Conservation (phyloP, 64 coral and sea anemone species). For the Cladopsammia gracilis region DNA sequence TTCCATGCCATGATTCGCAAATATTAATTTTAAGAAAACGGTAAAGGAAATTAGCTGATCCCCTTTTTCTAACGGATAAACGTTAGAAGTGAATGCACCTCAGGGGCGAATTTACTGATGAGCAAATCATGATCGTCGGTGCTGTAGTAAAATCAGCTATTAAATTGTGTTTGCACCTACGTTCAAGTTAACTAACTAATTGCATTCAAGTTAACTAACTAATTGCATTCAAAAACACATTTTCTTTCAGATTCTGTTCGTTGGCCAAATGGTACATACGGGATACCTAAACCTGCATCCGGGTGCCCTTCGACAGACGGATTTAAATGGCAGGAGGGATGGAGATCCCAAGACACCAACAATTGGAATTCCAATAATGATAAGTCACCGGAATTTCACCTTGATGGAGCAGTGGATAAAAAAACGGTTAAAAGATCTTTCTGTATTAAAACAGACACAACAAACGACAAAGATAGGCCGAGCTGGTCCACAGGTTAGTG, state of each 20-base stretch:
- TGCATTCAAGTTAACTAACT: too few species aligned
- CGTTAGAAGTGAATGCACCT: too few species aligned
- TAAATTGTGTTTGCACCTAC: too few species aligned
- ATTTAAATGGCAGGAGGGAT: slow-evolving; percentile 46
- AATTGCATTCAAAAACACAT: too few species aligned
- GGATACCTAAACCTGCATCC: slow-evolving; percentile 34
- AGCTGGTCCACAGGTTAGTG: slow-evolving; percentile 11
- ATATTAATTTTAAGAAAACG: too few species aligned
- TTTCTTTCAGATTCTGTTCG: background rate
- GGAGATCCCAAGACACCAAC: slow-evolving; percentile 46
- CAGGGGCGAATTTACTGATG: too few species aligned
- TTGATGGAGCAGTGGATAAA: slow-evolving; percentile 18
- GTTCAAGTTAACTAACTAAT: too few species aligned
- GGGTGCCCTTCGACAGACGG: slow-evolving; percentile 27
- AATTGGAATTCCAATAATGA: background rate
- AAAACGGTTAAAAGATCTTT: slow-evolving; percentile 42
- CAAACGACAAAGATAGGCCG: background rate
- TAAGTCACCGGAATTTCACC: slow-evolving; percentile 24
- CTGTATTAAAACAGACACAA: slow-evolving; percentile 29
- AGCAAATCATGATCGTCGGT: too few species aligned
- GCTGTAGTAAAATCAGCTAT: too few species aligned
- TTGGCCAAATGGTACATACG: slow-evolving; percentile 23
- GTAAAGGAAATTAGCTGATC: too few species aligned
- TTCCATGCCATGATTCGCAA: too few species aligned
- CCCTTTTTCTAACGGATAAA: too few species aligned